Evolutionary conservation across 2,888 invertebrate genomes (phyloP), one percentile per base, ranked within the genome.

Genomic region (Campopleginae sp.): DNA sequence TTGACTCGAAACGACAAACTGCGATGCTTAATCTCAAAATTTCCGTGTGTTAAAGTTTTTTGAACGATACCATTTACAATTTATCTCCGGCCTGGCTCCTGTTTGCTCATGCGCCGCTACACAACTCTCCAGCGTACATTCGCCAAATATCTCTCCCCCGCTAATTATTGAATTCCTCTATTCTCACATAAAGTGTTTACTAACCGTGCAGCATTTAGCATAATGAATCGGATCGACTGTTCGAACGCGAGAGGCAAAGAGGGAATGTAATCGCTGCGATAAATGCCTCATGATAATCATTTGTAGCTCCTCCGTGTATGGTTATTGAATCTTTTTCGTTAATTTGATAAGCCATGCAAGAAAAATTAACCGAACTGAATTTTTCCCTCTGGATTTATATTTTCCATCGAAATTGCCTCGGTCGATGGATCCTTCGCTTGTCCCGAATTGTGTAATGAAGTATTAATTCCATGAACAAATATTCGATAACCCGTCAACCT

Each of bases 161-260:
- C 48, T 51, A 71, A 71, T 71, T 71, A 71, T 71, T 51, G 51
- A 31, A 71, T 33, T 71, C 51, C 76, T 76, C 65, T 78, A 78
- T 70, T 78, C 58, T 68, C 78, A 70, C 78, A 51, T 78, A 58
- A 68, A 78, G 23, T 78, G 68, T 68, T 78, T 78, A 68, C 68
- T 23, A 78, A 70, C 68, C 42, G 58, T 78, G 68, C 51, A 42
- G 44, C 68, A 58, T 70, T 75, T 68, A 19, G 68, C 51, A 68
- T 54, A 68, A 68, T 42, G 44, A 44, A 58, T 42, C 44, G 58
- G 58, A 68, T 54, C 54, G 14, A 68, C 23, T 44, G 78, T 66
- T 78, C 44, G 78, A 51, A 27, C 5, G 58, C 5, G 23, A 42
- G n/a, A 14, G 33, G 46, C 14, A 54, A n/a, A 27, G 19, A 44